Evolutionary conservation across 2,113 vertebrate species (phyloP).

Genomic region (Vireo altiloquus): DNA sequence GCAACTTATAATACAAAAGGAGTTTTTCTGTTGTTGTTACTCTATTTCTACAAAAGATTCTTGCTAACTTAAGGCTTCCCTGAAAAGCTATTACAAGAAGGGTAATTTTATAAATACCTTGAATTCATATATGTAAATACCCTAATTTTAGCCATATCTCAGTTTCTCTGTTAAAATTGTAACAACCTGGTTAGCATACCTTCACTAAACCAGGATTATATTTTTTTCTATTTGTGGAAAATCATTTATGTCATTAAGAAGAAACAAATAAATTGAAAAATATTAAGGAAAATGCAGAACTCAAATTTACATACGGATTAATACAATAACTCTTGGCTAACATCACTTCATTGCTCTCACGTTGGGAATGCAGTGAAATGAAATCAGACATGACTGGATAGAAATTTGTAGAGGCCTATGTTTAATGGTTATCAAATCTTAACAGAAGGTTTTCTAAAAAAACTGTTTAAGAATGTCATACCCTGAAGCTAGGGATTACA

Average conservation of each 20-base stretch:
- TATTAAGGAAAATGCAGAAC: not conserved
- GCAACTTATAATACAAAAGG: not conserved
- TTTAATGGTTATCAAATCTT: slow-evolving; percentile 48
- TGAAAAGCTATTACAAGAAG: not conserved
- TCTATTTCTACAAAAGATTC: not conserved
- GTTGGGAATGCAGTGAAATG: not conserved
- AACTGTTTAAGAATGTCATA: not conserved
- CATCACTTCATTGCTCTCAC: not conserved
- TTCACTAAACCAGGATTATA: not conserved
- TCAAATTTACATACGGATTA: not conserved
- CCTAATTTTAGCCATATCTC: not conserved
- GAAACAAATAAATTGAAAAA: not conserved
- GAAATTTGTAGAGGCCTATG: not conserved
- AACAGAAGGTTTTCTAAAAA: slow-evolving; percentile 9
- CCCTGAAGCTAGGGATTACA: slow-evolving; percentile 8
- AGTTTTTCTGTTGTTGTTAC: not conserved
- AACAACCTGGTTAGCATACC: not conserved
- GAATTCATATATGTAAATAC: not conserved
- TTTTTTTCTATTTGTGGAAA: not conserved
- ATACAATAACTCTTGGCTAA: not conserved
- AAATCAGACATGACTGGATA: not conserved
- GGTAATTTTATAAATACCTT: not conserved
- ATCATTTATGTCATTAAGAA: not conserved
- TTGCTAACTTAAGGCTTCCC: not conserved
- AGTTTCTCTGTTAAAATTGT: not conserved